These are phyloP conservation scores for Drosophila atripex DNA, from an alignment of 2,888 invertebrate genomes.

Conservation along the genomic window DNA sequence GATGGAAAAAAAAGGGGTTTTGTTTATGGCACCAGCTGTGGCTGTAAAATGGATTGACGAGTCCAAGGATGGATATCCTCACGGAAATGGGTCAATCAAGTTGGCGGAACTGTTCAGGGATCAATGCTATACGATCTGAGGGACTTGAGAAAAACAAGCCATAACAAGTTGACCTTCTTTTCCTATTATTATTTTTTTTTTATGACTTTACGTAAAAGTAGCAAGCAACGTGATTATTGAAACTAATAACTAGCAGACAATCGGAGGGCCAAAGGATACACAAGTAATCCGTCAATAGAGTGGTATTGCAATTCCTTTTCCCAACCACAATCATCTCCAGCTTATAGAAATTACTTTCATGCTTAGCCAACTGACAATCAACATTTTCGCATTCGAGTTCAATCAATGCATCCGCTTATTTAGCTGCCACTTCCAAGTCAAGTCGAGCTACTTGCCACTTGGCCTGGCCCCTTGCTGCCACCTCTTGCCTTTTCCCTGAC, in stretches of 20 bases:
- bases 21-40: conserved; percentile 33
- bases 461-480: conserved; percentile 1
- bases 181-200: neutral
- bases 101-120: conserved; percentile 35
- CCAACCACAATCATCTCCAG: conserved; percentile 19
- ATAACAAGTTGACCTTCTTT: conserved; percentile 1
- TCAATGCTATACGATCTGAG: conserved; percentile 33
- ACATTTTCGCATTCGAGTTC: conserved; percentile 40
- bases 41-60: conserved; percentile 41
- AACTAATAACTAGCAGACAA: neutral
- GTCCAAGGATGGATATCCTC: conserved; percentile 7
- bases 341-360: conserved; percentile 43
- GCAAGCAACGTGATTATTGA: conserved; percentile 1
- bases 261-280: neutral
- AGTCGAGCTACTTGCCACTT: conserved; percentile 33
- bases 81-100: conserved; percentile 38
- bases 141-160: conserved; percentile 7
- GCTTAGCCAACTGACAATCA: conserved; percentile 50
- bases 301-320: conserved; percentile 13
- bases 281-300: conserved; percentile 22
- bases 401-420: conserved; percentile 66
- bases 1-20: conserved; percentile 15
- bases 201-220: neutral
- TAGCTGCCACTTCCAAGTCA: conserved; percentile 42
- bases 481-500: conserved; percentile 28